Base-by-base conservation (phyloP, 2,113 vertebrate genomes). In the Pelvicachromis taeniatus region DNA sequence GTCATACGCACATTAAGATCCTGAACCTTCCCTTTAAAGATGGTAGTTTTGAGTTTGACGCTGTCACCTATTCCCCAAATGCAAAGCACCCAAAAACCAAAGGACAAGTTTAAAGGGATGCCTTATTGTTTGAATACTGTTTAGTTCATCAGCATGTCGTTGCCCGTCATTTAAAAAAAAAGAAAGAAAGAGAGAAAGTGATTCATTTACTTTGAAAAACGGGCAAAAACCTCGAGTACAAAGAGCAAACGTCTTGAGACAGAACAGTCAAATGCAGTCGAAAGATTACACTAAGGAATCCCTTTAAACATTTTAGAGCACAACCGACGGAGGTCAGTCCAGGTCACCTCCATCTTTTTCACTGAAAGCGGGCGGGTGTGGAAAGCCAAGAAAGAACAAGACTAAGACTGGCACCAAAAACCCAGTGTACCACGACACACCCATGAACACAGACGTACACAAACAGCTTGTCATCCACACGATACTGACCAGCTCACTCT, bases 401-500 rank as follows among this genome's bases (percentile, higher is more conserved):
- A 85, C 55, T 84, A 81, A 50, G 80, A 85, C 86, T 52, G 84
- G 83, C 88, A 91, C 84, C 85, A 82, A 78, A 81, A 80, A 53
- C 48, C 87, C 84, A 59, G 65, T 40, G 86, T 1, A 89, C 58
- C 80, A 84, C 42, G 56, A 80, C 90, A 92, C 91, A 89, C 83
- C 87, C 89, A 87, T n/a, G 84, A 84, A 82, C 84, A 93, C 82
- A 91, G 78, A 89, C 78, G 17, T 6, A 91, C 92, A 94, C 88
- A 92, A 23, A 90, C 88, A 83, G 26, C 45, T 78, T 10, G 65
- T 86, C 87, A 81, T 73, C 78, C 79, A 90, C 84, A 14, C 21
- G 61, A 96, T 97, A 99, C 98, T 98, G 96, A 99, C 98, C 97
- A 96, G 97, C 94, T 99, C 97, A 92, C 96, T 97, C 89, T 99